Base-by-base conservation (phyloP, 2,113 vertebrate species). In the Onychostoma macrolepis region DNA sequence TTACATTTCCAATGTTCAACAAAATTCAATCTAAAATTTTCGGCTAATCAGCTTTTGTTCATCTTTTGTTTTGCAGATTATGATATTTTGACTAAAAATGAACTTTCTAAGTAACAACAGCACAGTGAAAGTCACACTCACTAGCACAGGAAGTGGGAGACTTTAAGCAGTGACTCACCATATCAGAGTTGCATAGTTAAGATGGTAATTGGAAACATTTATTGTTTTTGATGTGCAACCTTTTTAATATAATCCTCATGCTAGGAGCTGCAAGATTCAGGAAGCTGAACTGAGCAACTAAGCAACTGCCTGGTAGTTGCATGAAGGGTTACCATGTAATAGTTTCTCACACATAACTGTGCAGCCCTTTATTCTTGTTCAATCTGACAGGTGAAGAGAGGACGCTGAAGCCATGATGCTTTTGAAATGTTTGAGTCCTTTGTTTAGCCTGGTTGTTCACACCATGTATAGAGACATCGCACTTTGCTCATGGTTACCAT, bases 391-490 rank as follows among this genome's bases (percentile, higher is more conserved):
- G 69, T 84, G 53, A 82, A 82, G 33, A 43, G 38, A 82, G 79
- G 56, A 65, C 13, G 8, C 33, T 43, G 8, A 72, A 84, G 48
- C 48, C 67, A 74, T 36, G 43, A 69, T 3, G 21, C 33, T 24
- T 74, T 71, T 74, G 6, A 84, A 84, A 50, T 74, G 69, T 58
- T 74, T 72, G 69, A 53, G 48, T 84, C 48, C 50, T 74, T 84
- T 84, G 83, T 84, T 84, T 58, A 58, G 69, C 30, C 69, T 74
- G 83, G 28, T 74, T 84, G 83, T 84, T 84, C 69, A 58, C 67
- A 56, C 67, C 48, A 74, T 84, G 48, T 74, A 84, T 74, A 74
- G 69, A 84, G 28, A 58, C 48, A 58, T 53, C 0, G 4, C 48
- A 58, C 33, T 75, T 41, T 84, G 69, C 48, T 75, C 83, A 74